Evolutionary conservation across 2,113 vertebrate genomes (phyloP).

Genomic region (Siniperca chuatsi): DNA sequence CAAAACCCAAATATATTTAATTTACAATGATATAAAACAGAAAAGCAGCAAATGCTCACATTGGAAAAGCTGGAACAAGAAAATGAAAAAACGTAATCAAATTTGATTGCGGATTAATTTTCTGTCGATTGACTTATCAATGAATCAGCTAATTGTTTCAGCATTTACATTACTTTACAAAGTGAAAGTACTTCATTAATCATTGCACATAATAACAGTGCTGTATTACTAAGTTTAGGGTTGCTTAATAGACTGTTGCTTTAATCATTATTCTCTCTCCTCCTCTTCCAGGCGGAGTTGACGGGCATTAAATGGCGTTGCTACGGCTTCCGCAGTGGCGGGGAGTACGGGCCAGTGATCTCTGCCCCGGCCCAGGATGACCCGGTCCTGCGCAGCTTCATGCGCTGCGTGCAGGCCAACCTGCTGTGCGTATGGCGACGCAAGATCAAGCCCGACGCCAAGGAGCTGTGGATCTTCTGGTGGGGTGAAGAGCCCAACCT

Average conservation of each 20-base stretch:
- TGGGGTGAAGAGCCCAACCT: slow-evolving; percentile 98
- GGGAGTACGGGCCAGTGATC: slow-evolving; percentile 97
- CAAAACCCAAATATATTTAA: background rate
- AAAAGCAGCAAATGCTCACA: background rate
- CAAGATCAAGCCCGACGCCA: slow-evolving; percentile 92
- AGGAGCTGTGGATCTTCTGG: slow-evolving; percentile 99
- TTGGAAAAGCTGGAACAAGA: background rate
- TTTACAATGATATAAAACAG: background rate
- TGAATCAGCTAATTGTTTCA: slow-evolving; percentile 24
- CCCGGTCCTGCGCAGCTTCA: slow-evolving; percentile 97
- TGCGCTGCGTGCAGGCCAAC: slow-evolving; percentile 96
- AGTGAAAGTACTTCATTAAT: background rate
- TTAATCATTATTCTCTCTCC: background rate
- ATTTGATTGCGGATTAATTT: slow-evolving; percentile 6
- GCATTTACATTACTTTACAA: background rate
- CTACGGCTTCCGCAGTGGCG: slow-evolving; percentile 94
- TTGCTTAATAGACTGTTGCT: slow-evolving; percentile 20
- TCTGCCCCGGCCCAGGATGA: slow-evolving; percentile 98
- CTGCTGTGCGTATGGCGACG: slow-evolving; percentile 98
- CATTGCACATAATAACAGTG: slow-evolving; percentile 2
- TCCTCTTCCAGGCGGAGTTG: slow-evolving; percentile 90
- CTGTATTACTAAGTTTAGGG: background rate
- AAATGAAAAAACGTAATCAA: background rate
- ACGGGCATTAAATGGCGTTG: slow-evolving; percentile 99
- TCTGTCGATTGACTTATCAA: background rate